Base-by-base conservation (phyloP, 2,888 invertebrate species). In the Cylloceria caligata region DNA sequence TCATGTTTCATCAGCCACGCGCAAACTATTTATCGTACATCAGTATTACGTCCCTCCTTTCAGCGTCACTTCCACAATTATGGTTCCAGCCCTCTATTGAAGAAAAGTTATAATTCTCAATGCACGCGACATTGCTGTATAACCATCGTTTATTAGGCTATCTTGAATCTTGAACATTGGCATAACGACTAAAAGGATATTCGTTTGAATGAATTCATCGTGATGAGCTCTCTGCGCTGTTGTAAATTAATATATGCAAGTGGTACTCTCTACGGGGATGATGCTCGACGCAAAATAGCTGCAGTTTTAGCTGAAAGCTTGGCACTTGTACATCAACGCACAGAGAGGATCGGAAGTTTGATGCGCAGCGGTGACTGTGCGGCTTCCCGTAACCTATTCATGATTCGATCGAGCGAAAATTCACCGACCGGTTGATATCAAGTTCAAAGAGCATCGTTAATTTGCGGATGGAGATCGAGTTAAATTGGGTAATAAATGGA, bases 381-480 rank as follows among this genome's bases (percentile, higher is more conserved):
- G 30, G 4, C 27, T 74, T 55, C 16, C 24, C 24, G 52, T 52
- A 45, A 45, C 45, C 60, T 68, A 77, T 77, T 77, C 62, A 42
- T 13, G 62, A 71, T 62, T 64, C 52, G 69, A 69, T 27, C 69
- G 60, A 71, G 60, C 36, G 62, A 69, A 75, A 80, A 42, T 75
- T 34, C 27, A 42, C 30, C 49, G 47, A 68, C 57, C 47, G 36
- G 45, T 45, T 55, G 55, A 75, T 75, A 75, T 80, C 55, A 64
- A 81, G 55, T 81, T 81, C 69, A 74, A 81, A 81, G 77, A 72
- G 77, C 72, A 55, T 78, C 64, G 74, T 74, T 74, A 68, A 69
- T 78, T 69, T 55, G 71, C 69, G 42, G 27, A 67, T 45, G 55
- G 68, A n/a, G 34, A 30, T 67, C 64, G 74, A 57, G 74, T 81